Evolutionary conservation across 2,113 vertebrate genomes (phyloP).

Genomic region (Harpagus bidentatus): DNA sequence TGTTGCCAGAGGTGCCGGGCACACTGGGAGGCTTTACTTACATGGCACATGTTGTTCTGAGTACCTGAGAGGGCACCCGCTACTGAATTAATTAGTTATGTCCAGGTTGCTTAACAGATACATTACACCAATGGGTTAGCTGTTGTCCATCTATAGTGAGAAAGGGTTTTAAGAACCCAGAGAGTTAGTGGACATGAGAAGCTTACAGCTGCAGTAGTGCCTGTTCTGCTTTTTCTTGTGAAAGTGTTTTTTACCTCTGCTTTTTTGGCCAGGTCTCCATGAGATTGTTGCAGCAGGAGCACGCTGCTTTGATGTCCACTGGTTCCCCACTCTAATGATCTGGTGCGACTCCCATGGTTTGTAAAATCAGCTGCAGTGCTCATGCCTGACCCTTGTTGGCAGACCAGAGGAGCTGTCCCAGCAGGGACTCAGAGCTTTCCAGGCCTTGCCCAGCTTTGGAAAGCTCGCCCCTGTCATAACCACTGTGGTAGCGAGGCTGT

Average conservation of each 20-base stretch:
- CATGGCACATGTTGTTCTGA: not conserved
- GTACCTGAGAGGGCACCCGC: not conserved
- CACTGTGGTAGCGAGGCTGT: not conserved
- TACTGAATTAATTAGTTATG: not conserved
- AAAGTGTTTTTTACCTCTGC: not conserved
- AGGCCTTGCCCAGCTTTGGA: not conserved
- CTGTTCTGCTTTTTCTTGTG: not conserved
- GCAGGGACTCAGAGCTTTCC: not conserved
- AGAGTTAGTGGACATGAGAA: not conserved
- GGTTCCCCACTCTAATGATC: not conserved
- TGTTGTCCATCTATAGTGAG: not conserved
- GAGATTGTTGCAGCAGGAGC: accelerated
- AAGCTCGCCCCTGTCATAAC: not conserved
- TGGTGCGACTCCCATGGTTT: not conserved
- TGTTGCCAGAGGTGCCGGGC: not conserved
- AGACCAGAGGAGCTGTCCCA: not conserved
- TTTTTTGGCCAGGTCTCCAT: not conserved
- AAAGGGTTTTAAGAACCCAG: not conserved
- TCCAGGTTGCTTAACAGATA: not conserved
- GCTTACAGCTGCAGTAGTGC: not conserved
- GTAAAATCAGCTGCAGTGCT: not conserved
- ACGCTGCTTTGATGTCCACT: accelerated
- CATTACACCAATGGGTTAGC: not conserved
- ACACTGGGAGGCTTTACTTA: not conserved
- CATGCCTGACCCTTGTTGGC: not conserved